Percentiles rank a stretch among this genome's conserved stretches.
Conservation (phyloP, 2,797 vertebrate species). For the Melanotaenia parkinsoni region DNA sequence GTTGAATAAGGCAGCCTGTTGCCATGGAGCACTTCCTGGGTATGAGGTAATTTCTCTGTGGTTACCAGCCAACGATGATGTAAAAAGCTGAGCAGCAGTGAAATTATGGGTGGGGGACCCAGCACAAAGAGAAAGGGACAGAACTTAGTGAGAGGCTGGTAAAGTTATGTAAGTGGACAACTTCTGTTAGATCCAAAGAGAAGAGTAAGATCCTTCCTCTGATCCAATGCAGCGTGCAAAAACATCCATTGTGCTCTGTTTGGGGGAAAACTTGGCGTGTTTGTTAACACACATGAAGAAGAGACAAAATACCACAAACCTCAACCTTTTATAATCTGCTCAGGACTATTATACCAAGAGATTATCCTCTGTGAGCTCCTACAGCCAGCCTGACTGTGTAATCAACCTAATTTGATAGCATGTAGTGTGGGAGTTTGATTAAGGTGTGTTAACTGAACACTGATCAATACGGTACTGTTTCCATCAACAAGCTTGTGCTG, state of each 20-base stretch:
- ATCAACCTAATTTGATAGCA: background rate
- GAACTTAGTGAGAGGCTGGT: conserved; percentile 20
- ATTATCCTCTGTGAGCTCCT: background rate
- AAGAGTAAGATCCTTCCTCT: conserved; percentile 34
- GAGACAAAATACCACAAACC: background rate
- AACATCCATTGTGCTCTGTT: conserved; percentile 27
- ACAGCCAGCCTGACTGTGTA: background rate
- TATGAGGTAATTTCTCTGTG: conserved; percentile 61
- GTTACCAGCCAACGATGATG: conserved; percentile 65
- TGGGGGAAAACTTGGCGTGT: background rate
- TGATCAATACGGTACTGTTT: too few relatives aligned
- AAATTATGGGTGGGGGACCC: conserved; percentile 52
- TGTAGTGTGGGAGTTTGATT: conserved; percentile 5
- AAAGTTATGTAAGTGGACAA: conserved; percentile 57
- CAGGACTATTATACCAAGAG: background rate
- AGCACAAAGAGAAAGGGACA: conserved; percentile 10
- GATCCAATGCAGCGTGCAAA: conserved; percentile 5
- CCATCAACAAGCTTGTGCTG: background rate
- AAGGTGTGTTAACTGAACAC: background rate
- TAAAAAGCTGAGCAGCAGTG: conserved; percentile 65
- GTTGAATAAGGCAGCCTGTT: conserved; percentile 57
- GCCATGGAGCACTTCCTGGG: conserved; percentile 56
- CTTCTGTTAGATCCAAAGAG: conserved; percentile 36
- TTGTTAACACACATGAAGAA: background rate
- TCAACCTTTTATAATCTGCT: background rate